A percentile compares a stretch with the other conserved stretches of the same genome.
These are phyloP conservation scores for Capromys pilorides DNA, from an alignment of 2,797 vertebrate species.

Conservation along the genomic window DNA sequence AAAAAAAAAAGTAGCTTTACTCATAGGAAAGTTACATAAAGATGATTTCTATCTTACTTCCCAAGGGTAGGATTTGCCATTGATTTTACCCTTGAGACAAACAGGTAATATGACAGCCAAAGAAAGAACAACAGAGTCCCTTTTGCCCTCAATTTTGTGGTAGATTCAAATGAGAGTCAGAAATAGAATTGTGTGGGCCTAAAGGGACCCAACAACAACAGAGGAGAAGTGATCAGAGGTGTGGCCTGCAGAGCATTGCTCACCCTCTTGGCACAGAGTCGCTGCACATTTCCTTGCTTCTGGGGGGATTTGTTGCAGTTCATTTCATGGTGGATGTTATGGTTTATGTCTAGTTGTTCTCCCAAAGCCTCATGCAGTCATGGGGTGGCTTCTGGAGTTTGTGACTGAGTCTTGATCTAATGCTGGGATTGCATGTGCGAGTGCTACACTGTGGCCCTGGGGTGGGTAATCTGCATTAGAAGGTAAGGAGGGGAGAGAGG, in stretches of 20 bases:
- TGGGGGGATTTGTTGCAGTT: background rate
- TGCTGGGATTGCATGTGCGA: too few species aligned
- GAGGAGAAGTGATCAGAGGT: background rate
- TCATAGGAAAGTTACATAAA: conserved; percentile 36
- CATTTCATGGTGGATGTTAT: background rate
- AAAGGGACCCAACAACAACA: background rate
- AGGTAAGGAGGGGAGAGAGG: too few species aligned
- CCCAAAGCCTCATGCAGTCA: too few species aligned
- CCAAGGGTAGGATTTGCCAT: conserved; percentile 32
- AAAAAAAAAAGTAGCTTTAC: too few species aligned
- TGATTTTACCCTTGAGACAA: conserved; percentile 48
- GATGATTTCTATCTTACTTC: conserved; percentile 50
- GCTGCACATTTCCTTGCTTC: background rate
- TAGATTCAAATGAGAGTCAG: background rate
- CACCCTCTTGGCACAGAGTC: background rate
- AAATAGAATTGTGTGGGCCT: background rate
- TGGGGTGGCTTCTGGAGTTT: too few species aligned
- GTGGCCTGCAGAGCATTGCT: background rate
- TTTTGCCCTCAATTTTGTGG: background rate
- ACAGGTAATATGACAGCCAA: conserved; percentile 27
- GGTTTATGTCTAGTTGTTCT: too few species aligned
- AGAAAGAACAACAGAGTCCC: conserved; percentile 15
- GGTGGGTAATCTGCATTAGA: too few species aligned
- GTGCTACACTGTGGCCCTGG: too few species aligned
- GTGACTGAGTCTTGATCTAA: too few species aligned